Percentiles rank a stretch among this genome's conserved stretches.
Evolutionary conservation across 2,113 vertebrate species (phyloP).

Genomic region (Theristicus caerulescens): DNA sequence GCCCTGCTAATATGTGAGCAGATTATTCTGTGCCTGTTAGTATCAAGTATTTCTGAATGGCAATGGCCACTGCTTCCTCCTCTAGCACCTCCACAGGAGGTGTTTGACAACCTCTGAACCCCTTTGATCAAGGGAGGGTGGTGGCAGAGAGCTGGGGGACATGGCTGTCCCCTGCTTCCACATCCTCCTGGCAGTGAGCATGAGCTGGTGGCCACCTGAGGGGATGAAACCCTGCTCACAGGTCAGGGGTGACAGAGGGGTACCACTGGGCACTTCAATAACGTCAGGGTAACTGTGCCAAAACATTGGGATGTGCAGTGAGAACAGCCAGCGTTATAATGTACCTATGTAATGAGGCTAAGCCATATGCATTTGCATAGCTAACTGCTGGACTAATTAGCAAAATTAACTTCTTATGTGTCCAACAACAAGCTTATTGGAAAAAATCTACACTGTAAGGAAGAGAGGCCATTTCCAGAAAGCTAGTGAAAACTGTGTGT

Average conservation of each 20-base stretch:
- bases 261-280: not conserved
- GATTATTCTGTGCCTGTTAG: not conserved
- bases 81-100: not conserved
- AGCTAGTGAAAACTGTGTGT: not conserved
- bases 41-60: not conserved
- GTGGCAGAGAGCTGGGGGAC: not conserved
- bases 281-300: not conserved
- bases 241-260: not conserved
- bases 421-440: not conserved
- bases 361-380: not conserved
- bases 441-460: not conserved
- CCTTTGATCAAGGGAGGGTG: not conserved
- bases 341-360: not conserved
- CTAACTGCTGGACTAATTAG: not conserved
- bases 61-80: not conserved
- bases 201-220: not conserved
- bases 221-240: not conserved
- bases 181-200: not conserved
- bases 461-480: not conserved
- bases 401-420: not conserved
- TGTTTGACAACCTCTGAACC: not conserved
- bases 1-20: not conserved
- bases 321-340: not conserved
- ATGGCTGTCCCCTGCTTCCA: not conserved
- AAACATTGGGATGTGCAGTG: not conserved